Conservation (phyloP, 2,113 vertebrate species). For the Mus pahari region DNA sequence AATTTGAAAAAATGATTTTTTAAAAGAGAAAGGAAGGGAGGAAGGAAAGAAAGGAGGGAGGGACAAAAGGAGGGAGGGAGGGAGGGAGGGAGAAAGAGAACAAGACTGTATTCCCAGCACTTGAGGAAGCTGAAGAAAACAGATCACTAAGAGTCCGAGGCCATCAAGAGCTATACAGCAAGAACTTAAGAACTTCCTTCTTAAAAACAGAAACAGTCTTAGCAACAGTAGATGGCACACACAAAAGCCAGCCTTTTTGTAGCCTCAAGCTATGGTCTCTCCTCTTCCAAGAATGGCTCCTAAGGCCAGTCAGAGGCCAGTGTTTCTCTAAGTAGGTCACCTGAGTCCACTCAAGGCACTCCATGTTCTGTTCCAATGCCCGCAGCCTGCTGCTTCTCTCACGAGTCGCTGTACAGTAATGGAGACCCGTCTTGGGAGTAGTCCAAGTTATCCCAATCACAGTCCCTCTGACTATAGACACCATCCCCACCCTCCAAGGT, state of each 20-base stretch:
- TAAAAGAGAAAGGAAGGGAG: not conserved
- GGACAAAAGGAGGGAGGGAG: too few species aligned
- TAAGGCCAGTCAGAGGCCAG: not conserved
- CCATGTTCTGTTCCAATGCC: not conserved
- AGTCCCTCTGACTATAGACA: not conserved
- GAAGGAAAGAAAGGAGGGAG: rapidly evolving
- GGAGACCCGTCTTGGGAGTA: not conserved
- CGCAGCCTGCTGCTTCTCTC: not conserved
- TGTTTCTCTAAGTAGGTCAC: not conserved
- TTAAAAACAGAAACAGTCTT: not conserved
- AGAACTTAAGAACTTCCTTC: too few species aligned
- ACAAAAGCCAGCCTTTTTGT: not conserved
- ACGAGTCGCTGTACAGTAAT: not conserved
- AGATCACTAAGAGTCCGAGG: not conserved
- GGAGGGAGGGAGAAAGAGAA: rapidly evolving
- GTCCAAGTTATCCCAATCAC: not conserved
- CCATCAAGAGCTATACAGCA: not conserved
- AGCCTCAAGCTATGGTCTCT: not conserved
- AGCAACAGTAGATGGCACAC: not conserved
- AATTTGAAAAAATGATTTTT: not conserved
- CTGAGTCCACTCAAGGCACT: not conserved
- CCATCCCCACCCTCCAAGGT: not conserved
- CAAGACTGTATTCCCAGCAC: not conserved
- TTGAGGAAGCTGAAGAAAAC: not conserved
- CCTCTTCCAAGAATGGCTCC: not conserved